These are phyloP conservation scores for Pissodes strobi DNA, from an alignment of 1,140 invertebrate genomes.

Conservation along the genomic window DNA sequence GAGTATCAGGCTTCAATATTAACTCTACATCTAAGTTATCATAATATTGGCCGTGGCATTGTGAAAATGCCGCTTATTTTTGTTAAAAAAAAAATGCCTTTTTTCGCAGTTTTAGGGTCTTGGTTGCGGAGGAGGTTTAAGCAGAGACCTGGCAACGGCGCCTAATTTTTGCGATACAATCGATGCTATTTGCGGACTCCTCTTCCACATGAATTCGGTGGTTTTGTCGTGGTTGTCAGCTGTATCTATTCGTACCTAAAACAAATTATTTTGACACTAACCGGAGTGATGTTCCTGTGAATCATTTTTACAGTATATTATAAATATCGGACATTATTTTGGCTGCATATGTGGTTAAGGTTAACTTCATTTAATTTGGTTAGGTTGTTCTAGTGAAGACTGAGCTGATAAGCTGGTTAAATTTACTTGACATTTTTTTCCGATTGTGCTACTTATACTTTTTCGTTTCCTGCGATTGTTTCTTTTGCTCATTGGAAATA, in stretches of 20 bases:
- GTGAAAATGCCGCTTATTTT: too few relatives aligned
- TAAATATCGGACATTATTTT: background rate
- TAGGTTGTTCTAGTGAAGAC: too few relatives aligned
- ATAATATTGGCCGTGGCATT: too few relatives aligned
- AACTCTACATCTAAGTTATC: too few relatives aligned
- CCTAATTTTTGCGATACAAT: constrained; percentile 79
- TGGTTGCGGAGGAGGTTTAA: constrained; percentile 56
- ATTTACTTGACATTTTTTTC: too few relatives aligned
- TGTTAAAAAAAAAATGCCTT: too few relatives aligned
- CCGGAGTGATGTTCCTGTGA: background rate
- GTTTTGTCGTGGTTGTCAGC: constrained; percentile 80
- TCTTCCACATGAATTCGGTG: constrained; percentile 78
- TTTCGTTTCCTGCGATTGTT: too few relatives aligned
- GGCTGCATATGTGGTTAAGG: constrained; percentile 1
- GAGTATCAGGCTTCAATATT: too few relatives aligned
- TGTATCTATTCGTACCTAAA: constrained; percentile 79
- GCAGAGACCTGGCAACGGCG: constrained; percentile 75
- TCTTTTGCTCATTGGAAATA: too few relatives aligned
- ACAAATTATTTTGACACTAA: background rate
- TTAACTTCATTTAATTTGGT: background rate
- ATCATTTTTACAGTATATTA: background rate
- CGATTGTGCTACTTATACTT: too few relatives aligned
- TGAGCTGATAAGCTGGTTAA: too few relatives aligned
- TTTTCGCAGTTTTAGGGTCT: constrained; percentile 15
- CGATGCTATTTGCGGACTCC: constrained; percentile 78